These are phyloP conservation scores for Meloidogyne floridensis DNA, from an alignment of 1,140 invertebrate genomes.

Conservation along the genomic window DNA sequence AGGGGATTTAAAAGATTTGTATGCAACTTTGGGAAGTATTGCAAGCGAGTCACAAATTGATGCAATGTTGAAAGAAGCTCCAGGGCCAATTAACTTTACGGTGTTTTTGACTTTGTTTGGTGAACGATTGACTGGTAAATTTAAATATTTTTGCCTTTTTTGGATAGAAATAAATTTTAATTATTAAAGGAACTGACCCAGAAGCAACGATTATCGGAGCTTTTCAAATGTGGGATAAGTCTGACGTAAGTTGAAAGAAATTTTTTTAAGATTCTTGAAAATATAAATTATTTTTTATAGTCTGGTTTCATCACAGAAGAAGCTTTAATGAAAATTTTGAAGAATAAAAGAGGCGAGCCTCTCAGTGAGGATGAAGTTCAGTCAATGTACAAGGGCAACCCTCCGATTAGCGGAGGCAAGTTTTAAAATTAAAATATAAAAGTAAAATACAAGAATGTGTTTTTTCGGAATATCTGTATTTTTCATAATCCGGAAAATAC, in stretches of 20 bases:
- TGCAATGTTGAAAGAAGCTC: constrained; percentile 95
- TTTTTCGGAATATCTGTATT: too few relatives aligned
- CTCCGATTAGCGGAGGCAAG: constrained; percentile 61
- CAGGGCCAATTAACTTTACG: constrained; percentile 95
- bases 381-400: constrained; percentile 66
- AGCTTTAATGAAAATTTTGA: constrained; percentile 62
- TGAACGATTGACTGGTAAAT: constrained; percentile 74
- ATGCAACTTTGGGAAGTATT: constrained; percentile 91
- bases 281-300: constrained; percentile 3
- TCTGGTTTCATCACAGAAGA: constrained; percentile 68
- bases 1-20: constrained; percentile 97
- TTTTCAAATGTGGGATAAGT: constrained; percentile 92
- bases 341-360: constrained; percentile 64
- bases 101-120: constrained; percentile 98
- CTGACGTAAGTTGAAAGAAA: constrained; percentile 70
- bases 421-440: neutral
- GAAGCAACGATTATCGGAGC: constrained; percentile 95
- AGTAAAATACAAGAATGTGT: neutral
- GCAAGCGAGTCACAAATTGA: constrained; percentile 91
- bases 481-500: too few relatives aligned
- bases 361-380: constrained; percentile 64
- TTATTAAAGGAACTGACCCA: constrained; percentile 84
- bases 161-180: neutral
- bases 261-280: too few relatives aligned
- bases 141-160: neutral